phyloP scores from a whole-genome alignment of 2,113 vertebrate species.

The Ailuropoda melanoleuca region DNA sequence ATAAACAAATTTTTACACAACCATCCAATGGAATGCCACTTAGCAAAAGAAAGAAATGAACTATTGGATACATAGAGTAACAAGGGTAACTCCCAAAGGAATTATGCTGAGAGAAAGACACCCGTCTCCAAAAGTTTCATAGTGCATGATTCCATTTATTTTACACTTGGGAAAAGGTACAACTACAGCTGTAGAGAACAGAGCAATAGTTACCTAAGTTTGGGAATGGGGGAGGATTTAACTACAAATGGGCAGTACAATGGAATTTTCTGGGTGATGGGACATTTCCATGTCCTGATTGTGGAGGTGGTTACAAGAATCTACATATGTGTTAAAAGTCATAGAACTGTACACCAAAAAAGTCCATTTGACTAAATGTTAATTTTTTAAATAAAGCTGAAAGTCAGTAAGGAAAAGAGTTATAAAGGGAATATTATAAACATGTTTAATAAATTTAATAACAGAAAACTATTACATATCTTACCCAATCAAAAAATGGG shows the following conservation, averaged over 20 bases:
- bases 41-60: slow-evolving; percentile 2
- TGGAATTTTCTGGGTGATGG: not conserved
- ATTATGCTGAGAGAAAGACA: not conserved
- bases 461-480: not conserved
- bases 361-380: not conserved
- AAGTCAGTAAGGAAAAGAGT: not conserved
- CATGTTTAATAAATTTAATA: not conserved
- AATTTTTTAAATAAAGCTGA: slow-evolving; percentile 9
- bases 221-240: not conserved
- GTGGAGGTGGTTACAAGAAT: not conserved
- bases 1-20: not conserved
- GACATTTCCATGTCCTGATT: not conserved
- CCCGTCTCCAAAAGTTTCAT: not conserved
- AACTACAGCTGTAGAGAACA: not conserved
- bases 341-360: not conserved
- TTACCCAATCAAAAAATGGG: not conserved
- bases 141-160: not conserved
- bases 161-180: not conserved
- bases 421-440: not conserved
- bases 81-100: not conserved
- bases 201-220: not conserved
- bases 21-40: not conserved
- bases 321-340: not conserved
- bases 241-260: not conserved
- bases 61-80: not conserved